Base-by-base conservation (phyloP, 2,888 invertebrate genomes). In the Blomia tropicalis region DNA sequence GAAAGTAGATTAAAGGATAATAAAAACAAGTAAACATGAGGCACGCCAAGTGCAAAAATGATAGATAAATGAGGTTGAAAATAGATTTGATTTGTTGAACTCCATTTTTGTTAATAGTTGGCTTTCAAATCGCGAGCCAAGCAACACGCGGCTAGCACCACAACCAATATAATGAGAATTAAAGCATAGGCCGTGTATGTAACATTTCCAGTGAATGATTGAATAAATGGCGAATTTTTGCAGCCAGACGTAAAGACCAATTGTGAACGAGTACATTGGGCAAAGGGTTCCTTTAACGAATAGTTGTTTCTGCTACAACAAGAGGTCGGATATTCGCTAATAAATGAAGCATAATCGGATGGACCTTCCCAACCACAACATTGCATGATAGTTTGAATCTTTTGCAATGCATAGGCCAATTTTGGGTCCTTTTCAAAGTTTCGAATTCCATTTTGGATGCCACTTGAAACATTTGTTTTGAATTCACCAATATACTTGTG, bases 101-200 rank as follows among this genome's bases (percentile, higher is more conserved):
- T 31, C 29, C 29, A 11, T 30, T 36, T 3, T n/a, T n/a, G n/a
- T 25, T 56, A 2, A 14, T 56, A 2, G 14, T 27, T 31, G 23
- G 56, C 2, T 23, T 23, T 23, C 25, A 56, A 23, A 31, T 56
- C 56, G 11, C 56, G 2, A 19, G 56, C 25, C 3, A 56, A 22
- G 11, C 56, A 56, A 25, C 56, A 56, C 2, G 56, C 56, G 14
- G 29, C 29, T 25, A 56, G 23, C 2, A 56, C 29, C 14, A 56
- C 56, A 3, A 56, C 29, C 29, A 56, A 36, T 25, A 29, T 27
- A 29, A 56, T 3, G 3, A 56, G 56, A 30, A 56, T 29, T 3
- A 56, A 25, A n/a, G 56, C 56, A 56, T 32, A 32, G 25, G 56
- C 2, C 2, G 56, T 27, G 29, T 56, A 56, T n/a, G 56, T 56